Evolutionary conservation across 2,888 invertebrate species (phyloP).

Genomic region (Bembecia ichneumoniformis): DNA sequence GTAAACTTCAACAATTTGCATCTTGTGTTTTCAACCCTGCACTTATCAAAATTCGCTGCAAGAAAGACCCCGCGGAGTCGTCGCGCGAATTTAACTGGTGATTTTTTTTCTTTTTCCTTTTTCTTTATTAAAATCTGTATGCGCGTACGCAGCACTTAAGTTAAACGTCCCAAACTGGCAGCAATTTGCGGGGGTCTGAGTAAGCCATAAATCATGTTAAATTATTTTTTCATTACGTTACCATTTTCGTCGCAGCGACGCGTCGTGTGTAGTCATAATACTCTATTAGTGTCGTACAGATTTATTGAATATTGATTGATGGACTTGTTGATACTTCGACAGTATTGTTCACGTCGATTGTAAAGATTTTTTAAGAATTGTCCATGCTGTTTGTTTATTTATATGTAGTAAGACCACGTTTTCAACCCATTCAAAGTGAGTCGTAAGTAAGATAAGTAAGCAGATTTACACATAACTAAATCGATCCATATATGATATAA

Average conservation of each 20-base stretch:
- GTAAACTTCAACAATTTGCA: conserved; percentile 39
- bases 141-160: conserved; percentile 59
- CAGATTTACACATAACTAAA: too few species aligned
- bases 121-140: conserved; percentile 32
- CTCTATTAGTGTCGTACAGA: conserved; percentile 41
- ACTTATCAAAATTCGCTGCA: conserved; percentile 46
- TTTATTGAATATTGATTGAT: conserved; percentile 16
- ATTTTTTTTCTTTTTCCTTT: conserved; percentile 10
- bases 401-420: too few species aligned
- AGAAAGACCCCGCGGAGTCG: conserved; percentile 14
- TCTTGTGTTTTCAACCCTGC: conserved; percentile 27
- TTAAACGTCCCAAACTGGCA: conserved; percentile 65
- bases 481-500: too few species aligned
- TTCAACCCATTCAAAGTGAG: too few species aligned
- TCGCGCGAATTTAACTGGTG: conserved; percentile 10
- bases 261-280: conserved; percentile 39
- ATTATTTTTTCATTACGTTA: conserved; percentile 64
- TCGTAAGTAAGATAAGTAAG: too few species aligned
- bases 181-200: conserved; percentile 61
- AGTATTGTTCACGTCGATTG: neutral
- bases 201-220: conserved; percentile 69
- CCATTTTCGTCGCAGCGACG: conserved; percentile 15
- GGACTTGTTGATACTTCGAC: conserved; percentile 1
- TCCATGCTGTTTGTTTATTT: too few species aligned
- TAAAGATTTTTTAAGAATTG: neutral